Base-by-base conservation (phyloP, 2,797 vertebrate genomes). In the Thripadectes ignobilis region DNA sequence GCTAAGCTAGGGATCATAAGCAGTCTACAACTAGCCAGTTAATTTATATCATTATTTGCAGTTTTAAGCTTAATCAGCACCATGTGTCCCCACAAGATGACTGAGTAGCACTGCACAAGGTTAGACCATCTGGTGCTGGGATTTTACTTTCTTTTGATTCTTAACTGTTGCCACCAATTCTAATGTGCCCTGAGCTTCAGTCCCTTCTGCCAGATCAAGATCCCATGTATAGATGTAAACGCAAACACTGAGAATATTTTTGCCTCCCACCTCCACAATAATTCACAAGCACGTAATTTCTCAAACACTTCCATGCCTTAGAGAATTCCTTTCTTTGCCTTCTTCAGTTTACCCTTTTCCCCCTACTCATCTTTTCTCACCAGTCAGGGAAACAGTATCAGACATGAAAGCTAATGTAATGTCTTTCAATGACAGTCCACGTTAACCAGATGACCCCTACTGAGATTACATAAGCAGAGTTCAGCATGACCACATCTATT, bases 11-110 rank as follows among this genome's bases (percentile, higher is more conserved):
- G 59, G 48, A 91, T 85, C 85, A 79, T 93, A 95, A 96, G 93
- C 90, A 93, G 93, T 89, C 89, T 93, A 91, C 82, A 80, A 78
- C 87, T 87, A 94, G 93, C 58, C 69, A 91, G 69, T 46, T 88
- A 94, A 85, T 93, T 92, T 93, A 82, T 88, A 88, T 78, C 52
- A 77, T 75, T 58, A 91, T 92, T 95, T 94, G 76, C 89, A 58
- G 86, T 93, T 65, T 93, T 91, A 89, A 93, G 74, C 62, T 77
- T 93, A 96, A 96, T 89, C 81, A 94, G 93, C 76, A 93, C 91
- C 95, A 92, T 76, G 94, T 93, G 94, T 92, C 81, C 91, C 83
- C 89, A 80, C 7, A 49, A 94, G 96, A 91, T 81, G 93, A 89
- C 52, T 62, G 90, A 92, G 49, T 81, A 66, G 54, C 55, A 54